Evolutionary conservation across 2,888 invertebrate species (phyloP).

Genomic region (Prosopocoilus inquinatus): DNA sequence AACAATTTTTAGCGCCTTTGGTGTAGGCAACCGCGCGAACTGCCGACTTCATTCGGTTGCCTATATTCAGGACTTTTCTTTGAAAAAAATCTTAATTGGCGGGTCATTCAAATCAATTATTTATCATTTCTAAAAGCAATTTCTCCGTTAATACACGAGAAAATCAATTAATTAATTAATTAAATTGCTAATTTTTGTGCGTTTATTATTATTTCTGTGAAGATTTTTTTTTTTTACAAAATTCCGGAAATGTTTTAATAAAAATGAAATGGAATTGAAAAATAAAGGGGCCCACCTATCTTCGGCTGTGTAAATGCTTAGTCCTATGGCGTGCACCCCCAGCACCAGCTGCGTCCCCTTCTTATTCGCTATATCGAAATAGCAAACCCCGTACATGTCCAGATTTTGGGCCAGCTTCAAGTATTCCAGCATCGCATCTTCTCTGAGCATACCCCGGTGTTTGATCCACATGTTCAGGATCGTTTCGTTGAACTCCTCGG

Average conservation of each 20-base stretch:
- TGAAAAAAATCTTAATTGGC: too few relatives aligned
- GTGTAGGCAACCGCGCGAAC: too few relatives aligned
- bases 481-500: slow-evolving; percentile 95
- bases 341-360: slow-evolving; percentile 96
- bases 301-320: slow-evolving; percentile 97
- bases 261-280: neutral
- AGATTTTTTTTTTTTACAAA: too few relatives aligned
- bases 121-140: too few relatives aligned
- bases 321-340: slow-evolving; percentile 94
- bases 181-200: too few relatives aligned
- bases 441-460: slow-evolving; percentile 83
- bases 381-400: slow-evolving; percentile 98
- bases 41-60: too few relatives aligned
- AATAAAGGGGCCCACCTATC: slow-evolving; percentile 69
- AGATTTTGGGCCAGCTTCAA: slow-evolving; percentile 95
- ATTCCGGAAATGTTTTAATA: neutral
- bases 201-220: neutral
- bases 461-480: slow-evolving; percentile 98
- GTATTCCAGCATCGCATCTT: slow-evolving; percentile 99
- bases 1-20: too few relatives aligned
- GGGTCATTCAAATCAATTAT: too few relatives aligned
- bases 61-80: too few relatives aligned
- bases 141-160: too few relatives aligned
- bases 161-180: too few relatives aligned
- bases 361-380: slow-evolving; percentile 98